Percentiles rank a stretch among this genome's conserved stretches.
These are phyloP conservation scores for Notolabrus celidotus DNA, from an alignment of 2,797 vertebrate species.

Conservation along the genomic window DNA sequence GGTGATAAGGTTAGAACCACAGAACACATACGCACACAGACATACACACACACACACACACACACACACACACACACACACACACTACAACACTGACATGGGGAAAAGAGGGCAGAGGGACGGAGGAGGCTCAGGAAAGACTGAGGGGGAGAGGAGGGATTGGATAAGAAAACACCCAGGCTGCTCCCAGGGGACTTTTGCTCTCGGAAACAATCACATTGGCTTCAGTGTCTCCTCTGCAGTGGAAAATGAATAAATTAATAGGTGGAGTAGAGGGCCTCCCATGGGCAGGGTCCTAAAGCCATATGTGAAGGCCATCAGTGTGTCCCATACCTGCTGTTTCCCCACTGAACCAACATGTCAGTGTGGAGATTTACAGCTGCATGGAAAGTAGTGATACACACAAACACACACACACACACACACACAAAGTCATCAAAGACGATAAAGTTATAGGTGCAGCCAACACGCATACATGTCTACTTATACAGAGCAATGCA, in stretches of 20 bases:
- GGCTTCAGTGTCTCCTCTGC: slow-evolving; percentile 73
- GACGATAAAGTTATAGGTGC: slow-evolving; percentile 22
- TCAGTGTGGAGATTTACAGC: slow-evolving; percentile 79
- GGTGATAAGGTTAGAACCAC: slow-evolving; percentile 27
- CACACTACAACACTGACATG: slow-evolving; percentile 15
- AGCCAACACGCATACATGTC: slow-evolving; percentile 45
- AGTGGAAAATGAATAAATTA: slow-evolving; percentile 83
- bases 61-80: slow-evolving; percentile 7
- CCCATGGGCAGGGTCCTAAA: slow-evolving; percentile 70
- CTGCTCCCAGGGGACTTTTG: slow-evolving; percentile 53
- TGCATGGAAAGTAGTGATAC: slow-evolving; percentile 54
- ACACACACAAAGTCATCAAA: slow-evolving; percentile 38
- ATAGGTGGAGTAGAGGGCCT: slow-evolving; percentile 73
- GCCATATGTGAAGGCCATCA: slow-evolving; percentile 83
- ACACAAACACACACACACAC: slow-evolving; percentile 16
- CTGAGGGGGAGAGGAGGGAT: slow-evolving; percentile 22
- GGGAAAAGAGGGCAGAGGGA: slow-evolving; percentile 32
- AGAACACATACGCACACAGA: background rate
- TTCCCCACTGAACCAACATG: slow-evolving; percentile 80
- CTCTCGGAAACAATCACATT: slow-evolving; percentile 79
- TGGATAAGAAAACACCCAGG: slow-evolving; percentile 68
- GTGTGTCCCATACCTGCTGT: slow-evolving; percentile 78
- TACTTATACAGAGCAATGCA: slow-evolving; percentile 23
- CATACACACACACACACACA: slow-evolving; percentile 22
- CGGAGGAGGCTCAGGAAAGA: slow-evolving; percentile 42